Base-by-base conservation (phyloP, 2,113 vertebrate genomes). In the Egretta garzetta region DNA sequence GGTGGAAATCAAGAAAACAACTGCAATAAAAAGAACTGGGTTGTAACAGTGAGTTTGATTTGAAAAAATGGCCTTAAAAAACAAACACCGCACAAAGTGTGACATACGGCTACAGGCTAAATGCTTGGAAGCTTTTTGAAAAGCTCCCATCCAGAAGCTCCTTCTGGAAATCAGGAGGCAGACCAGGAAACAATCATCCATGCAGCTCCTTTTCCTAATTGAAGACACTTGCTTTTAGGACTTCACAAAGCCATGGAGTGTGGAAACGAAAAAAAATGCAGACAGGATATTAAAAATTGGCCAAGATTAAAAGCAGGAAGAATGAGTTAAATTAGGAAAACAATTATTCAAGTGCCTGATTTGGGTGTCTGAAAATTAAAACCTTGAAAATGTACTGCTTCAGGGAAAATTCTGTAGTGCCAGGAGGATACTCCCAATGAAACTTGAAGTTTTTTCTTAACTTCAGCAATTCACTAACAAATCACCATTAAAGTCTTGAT, bases 391-490 rank as follows among this genome's bases (percentile, higher is more conserved):
- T 15, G 4, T 20, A 62, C 22, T 7, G 21, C 77, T 85, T 59
- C 19, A 43, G 24, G 11, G 43, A 47, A 80, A 75, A 70, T 45
- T 74, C 49, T 82, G 33, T 39, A 58, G 45, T 32, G 32, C 22
- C 49, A 75, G 6, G 35, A 89, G 73, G 62, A 76, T 49, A 35
- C 9, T 71, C 49, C 43, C n/a, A 68, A 19, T 7, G 24, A 62
- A 90, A 71, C 10, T 14, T 62, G 6, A 62, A 53, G 35, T 28
- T 94, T 75, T 77, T 86, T 58, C 81, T 93, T 56, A 82, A 74
- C 59, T 86, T 90, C 80, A 91, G 71, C 62, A 90, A 86, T 76
- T 92, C 90, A 76, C 87, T 80, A 96, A 92, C 87, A 96, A 96
- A 88, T 94, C 66, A 79, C 24, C n/a, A 60, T 52, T 92, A 60